Percentiles rank a stretch among this genome's conserved stretches.
Conservation (phyloP, 2,888 invertebrate species). For the Malthinus flaveolus region DNA sequence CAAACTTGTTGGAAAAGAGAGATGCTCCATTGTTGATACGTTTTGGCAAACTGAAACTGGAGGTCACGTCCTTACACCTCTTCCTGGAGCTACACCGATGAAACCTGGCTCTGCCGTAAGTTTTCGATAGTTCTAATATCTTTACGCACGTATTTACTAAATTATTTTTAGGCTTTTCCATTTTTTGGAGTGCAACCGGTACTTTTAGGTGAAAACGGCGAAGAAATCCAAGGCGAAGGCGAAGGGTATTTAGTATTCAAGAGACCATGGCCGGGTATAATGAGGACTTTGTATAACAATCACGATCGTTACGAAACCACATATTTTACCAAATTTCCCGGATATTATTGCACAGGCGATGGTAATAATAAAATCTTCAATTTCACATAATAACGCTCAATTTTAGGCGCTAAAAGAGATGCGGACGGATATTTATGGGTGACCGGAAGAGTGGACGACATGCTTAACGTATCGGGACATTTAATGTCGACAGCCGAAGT, state of each 20-base stretch:
- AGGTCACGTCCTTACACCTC: slow-evolving; percentile 93
- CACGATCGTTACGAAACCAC: slow-evolving; percentile 88
- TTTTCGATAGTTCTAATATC: no score
- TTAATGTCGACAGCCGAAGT: slow-evolving; percentile 96
- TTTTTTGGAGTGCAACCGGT: slow-evolving; percentile 96
- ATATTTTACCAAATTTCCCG: slow-evolving; percentile 95
- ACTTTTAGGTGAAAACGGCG: slow-evolving; percentile 85
- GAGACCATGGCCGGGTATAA: slow-evolving; percentile 97
- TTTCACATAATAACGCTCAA: slow-evolving; percentile 14
- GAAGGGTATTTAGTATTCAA: slow-evolving; percentile 95
- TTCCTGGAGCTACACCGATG: slow-evolving; percentile 95
- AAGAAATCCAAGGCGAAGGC: slow-evolving; percentile 81
- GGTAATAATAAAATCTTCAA: slow-evolving; percentile 62
- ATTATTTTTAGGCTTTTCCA: slow-evolving; percentile 78
- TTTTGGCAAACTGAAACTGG: slow-evolving; percentile 99
- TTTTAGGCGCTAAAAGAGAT: slow-evolving; percentile 84
- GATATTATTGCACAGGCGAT: slow-evolving; percentile 97
- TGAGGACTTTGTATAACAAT: slow-evolving; percentile 91
- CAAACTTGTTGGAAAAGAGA: slow-evolving; percentile 75
- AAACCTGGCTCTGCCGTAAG: slow-evolving; percentile 97
- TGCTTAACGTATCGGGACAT: slow-evolving; percentile 98
- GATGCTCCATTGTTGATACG: slow-evolving; percentile 94
- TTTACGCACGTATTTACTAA: no score
- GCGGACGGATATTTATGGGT: slow-evolving; percentile 95
- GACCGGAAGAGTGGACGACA: slow-evolving; percentile 96